Percentiles rank a stretch among this genome's conserved stretches.
Conservation (phyloP, 2,888 invertebrate species). For the Eupeodes latifasciatus region DNA sequence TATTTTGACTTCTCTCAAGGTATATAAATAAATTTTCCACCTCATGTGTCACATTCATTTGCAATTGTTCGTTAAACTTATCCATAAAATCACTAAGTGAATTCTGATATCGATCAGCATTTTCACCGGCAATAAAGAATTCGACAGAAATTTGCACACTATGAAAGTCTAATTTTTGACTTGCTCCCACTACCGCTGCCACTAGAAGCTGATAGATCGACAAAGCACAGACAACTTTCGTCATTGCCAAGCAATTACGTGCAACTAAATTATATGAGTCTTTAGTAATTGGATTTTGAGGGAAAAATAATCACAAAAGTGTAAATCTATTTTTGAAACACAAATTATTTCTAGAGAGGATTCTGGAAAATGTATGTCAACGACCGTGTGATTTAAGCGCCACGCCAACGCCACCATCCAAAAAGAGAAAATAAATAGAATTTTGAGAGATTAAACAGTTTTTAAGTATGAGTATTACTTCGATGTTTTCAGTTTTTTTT, state of each 20-base stretch:
- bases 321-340: conserved; percentile 59
- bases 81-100: conserved; percentile 78
- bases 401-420: background rate
- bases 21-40: conserved; percentile 78
- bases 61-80: conserved; percentile 79
- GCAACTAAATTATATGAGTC: conserved; percentile 52
- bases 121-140: conserved; percentile 78
- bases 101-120: conserved; percentile 78
- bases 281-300: conserved; percentile 32
- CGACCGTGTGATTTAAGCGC: conserved; percentile 3
- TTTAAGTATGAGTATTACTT: background rate
- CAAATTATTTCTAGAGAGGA: background rate
- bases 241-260: conserved; percentile 56
- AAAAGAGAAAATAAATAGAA: background rate
- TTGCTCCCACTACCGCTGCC: conserved; percentile 9
- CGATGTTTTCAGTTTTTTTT: background rate
- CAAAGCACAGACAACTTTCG: conserved; percentile 18
- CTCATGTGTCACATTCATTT: conserved; percentile 79
- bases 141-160: conserved; percentile 79
- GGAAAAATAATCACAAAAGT: background rate
- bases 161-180: conserved; percentile 41
- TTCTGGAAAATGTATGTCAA: conserved; percentile 45
- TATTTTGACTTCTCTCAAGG: conserved; percentile 77
- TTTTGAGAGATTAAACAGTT: background rate
- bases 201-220: conserved; percentile 13